Percentiles rank a stretch among this genome's conserved stretches.
These are phyloP conservation scores for Agrypnus murinus DNA, from an alignment of 2,888 invertebrate species.

Conservation along the genomic window DNA sequence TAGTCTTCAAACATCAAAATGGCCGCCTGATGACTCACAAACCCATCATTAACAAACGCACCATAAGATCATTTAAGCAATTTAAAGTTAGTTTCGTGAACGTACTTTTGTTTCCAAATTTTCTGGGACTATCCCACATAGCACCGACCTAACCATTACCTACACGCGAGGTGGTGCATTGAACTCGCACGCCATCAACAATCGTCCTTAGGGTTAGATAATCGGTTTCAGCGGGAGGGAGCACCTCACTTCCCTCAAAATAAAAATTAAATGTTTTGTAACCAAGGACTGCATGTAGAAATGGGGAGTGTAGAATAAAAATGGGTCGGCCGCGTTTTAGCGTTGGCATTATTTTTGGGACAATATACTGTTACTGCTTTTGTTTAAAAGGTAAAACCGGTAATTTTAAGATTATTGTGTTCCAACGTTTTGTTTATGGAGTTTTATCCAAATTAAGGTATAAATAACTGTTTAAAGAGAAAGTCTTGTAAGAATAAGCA, in stretches of 20 bases:
- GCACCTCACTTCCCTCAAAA: not conserved
- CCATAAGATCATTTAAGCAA: slow-evolving; percentile 4
- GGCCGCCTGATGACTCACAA: not conserved
- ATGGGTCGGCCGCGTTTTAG: not conserved
- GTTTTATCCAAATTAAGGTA: too few species aligned
- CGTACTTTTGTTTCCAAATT: slow-evolving; percentile 30
- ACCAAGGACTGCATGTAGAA: not conserved
- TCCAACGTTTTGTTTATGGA: too few species aligned
- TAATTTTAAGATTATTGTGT: too few species aligned
- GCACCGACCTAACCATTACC: slow-evolving; percentile 39
- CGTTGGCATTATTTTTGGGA: too few species aligned
- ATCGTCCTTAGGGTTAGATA: not conserved
- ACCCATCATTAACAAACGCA: slow-evolving; percentile 14
- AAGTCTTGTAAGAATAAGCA: too few species aligned
- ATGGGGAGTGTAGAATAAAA: slow-evolving; percentile 22
- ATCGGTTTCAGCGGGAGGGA: not conserved
- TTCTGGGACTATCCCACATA: slow-evolving; percentile 34
- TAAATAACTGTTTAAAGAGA: too few species aligned
- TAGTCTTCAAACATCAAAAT: too few species aligned
- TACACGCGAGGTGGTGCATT: slow-evolving; percentile 36
- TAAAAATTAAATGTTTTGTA: slow-evolving; percentile 6
- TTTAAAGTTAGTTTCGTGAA: slow-evolving; percentile 35
- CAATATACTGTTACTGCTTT: too few species aligned
- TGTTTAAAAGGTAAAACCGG: too few species aligned
- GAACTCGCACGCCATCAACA: slow-evolving; percentile 11